These are phyloP conservation scores for Tragopan temminckii DNA, from an alignment of 2,797 vertebrate species.

Conservation along the genomic window DNA sequence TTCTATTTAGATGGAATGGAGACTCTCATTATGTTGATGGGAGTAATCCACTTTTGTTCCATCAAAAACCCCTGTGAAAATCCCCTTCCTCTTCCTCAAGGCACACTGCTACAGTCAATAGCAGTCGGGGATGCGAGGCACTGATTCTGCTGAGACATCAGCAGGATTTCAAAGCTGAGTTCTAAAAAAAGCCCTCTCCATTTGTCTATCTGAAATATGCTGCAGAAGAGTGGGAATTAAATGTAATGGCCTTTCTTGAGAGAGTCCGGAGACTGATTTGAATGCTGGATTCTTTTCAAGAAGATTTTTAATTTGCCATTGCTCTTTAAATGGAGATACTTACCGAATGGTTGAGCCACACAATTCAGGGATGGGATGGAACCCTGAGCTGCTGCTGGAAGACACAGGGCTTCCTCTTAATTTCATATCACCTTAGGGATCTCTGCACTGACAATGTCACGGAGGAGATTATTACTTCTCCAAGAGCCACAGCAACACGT, in stretches of 20 bases:
- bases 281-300: neutral
- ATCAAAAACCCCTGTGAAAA: constrained; percentile 2
- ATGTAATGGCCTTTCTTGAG: constrained; percentile 6
- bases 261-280: neutral
- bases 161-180: constrained; percentile 26
- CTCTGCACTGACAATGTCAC: neutral
- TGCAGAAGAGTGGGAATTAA: neutral
- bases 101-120: neutral
- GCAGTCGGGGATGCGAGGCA: neutral
- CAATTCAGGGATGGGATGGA: neutral
- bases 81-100: neutral
- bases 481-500: neutral
- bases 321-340: neutral
- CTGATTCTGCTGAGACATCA: constrained; percentile 45
- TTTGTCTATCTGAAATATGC: neutral
- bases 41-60: neutral
- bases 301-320: neutral
- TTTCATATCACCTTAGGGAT: neutral
- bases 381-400: neutral
- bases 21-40: neutral
- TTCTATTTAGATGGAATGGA: neutral
- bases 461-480: neutral
- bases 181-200: neutral
- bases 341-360: neutral
- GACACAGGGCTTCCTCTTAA: neutral